Evolutionary conservation across 2,888 invertebrate species (phyloP).

Genomic region (Balanococcus diminutus): DNA sequence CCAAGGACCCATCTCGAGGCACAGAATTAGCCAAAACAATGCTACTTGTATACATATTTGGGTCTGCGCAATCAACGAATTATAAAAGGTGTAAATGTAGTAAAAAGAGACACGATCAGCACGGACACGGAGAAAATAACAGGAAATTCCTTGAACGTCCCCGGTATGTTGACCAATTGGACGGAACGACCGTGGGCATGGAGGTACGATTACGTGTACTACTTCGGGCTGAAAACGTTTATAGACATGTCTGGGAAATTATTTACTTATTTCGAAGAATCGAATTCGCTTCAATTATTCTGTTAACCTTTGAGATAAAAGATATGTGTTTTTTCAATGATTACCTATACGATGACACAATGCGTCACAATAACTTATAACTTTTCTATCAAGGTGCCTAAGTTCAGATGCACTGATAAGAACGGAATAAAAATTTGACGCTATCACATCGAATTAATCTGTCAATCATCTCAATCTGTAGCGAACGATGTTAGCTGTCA

Average conservation of each 20-base stretch:
- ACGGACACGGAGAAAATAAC: not conserved
- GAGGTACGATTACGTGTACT: not conserved
- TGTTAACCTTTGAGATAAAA: not conserved
- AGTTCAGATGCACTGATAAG: not conserved
- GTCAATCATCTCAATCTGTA: not conserved
- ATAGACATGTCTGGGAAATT: not conserved
- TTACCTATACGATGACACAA: not conserved
- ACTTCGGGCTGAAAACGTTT: not conserved
- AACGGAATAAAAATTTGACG: conserved; percentile 1
- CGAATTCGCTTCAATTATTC: not conserved
- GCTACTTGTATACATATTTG: not conserved
- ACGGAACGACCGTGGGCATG: not conserved
- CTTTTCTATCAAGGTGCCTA: not conserved
- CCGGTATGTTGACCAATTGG: not conserved
- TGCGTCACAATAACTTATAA: not conserved
- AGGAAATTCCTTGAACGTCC: conserved; percentile 2
- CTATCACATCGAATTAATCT: not conserved
- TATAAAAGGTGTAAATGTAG: not conserved
- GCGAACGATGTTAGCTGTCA: not conserved
- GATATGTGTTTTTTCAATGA: not conserved
- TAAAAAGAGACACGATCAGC: not conserved
- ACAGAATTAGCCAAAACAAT: not conserved
- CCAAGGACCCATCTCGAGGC: not conserved
- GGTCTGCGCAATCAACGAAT: not conserved
- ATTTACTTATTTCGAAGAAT: not conserved